phyloP scores from a whole-genome alignment of 2,888 invertebrate species.

The Tortrix viridana region DNA sequence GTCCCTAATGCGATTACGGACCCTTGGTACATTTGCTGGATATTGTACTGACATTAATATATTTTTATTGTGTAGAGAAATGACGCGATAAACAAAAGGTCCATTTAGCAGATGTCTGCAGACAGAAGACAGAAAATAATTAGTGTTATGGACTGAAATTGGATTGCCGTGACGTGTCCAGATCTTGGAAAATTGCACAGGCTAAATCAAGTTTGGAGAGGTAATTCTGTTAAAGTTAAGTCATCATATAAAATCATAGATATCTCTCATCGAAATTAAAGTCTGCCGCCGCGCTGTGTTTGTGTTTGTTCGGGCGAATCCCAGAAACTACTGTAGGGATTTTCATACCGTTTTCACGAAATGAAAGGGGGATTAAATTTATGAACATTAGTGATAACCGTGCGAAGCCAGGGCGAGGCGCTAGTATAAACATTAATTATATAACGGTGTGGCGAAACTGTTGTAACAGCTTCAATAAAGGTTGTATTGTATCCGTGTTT shows the following conservation, averaged over 20 bases:
- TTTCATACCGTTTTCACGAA: no score
- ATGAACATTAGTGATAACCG: no score
- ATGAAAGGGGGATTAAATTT: no score
- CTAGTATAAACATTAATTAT: no score
- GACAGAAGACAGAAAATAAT: constrained; percentile 30
- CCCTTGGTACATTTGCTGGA: constrained; percentile 67
- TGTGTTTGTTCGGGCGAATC: no score
- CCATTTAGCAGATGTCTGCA: constrained; percentile 64
- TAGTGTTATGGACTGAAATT: constrained; percentile 37
- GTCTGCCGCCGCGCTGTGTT: no score
- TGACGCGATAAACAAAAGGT: constrained; percentile 75
- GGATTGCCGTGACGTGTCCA: constrained; percentile 15
- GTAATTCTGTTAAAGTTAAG: neutral
- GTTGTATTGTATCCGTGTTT: no score
- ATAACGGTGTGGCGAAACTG: no score
- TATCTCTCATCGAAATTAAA: no score
- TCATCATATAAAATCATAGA: neutral
- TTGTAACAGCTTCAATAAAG: no score
- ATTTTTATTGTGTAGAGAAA: constrained; percentile 75
- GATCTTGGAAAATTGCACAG: neutral
- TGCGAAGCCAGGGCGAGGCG: no score
- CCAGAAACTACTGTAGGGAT: no score
- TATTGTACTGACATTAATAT: constrained; percentile 69
- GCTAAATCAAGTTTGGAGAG: neutral
- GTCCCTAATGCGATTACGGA: constrained; percentile 67